Evolutionary conservation across 2,797 vertebrate genomes (phyloP).

Genomic region (Alauda arvensis): DNA sequence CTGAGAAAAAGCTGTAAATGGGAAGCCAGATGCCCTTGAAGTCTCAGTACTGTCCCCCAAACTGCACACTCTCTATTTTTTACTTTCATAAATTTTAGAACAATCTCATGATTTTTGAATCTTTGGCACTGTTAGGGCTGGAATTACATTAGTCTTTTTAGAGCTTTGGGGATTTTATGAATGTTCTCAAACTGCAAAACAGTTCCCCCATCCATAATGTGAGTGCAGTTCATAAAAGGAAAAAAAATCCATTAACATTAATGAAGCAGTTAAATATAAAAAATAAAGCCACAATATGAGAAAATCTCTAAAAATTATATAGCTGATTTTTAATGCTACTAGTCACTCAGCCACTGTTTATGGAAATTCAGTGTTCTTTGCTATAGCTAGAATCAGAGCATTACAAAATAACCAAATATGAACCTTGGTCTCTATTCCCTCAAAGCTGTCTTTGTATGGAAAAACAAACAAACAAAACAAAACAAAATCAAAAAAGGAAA

Average conservation of each 20-base stretch:
- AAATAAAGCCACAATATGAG: not conserved
- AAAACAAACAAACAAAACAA: not conserved
- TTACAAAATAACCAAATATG: not conserved
- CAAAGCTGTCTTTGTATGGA: not conserved
- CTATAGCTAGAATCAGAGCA: not conserved
- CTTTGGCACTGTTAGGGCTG: not conserved
- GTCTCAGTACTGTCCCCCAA: not conserved
- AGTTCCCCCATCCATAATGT: not conserved
- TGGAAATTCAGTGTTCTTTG: not conserved
- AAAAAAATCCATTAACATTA: slow-evolving; percentile 21
- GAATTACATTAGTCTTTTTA: not conserved
- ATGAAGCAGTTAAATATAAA: slow-evolving; percentile 12
- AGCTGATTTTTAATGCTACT: not conserved
- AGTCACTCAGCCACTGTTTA: not conserved
- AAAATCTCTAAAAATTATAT: slow-evolving; percentile 16
- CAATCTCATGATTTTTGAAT: slow-evolving; percentile 7
- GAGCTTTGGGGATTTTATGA: not conserved
- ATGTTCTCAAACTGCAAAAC: slow-evolving; percentile 9
- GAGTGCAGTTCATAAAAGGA: slow-evolving; percentile 5
- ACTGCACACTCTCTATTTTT: not conserved
- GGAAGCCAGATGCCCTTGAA: not conserved
- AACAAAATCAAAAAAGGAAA: not conserved
- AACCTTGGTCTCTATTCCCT: not conserved
- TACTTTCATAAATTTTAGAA: slow-evolving; percentile 17
- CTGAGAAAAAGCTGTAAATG: not conserved